Conservation (phyloP, 2,888 invertebrate genomes). For the Hetaerina titia region DNA sequence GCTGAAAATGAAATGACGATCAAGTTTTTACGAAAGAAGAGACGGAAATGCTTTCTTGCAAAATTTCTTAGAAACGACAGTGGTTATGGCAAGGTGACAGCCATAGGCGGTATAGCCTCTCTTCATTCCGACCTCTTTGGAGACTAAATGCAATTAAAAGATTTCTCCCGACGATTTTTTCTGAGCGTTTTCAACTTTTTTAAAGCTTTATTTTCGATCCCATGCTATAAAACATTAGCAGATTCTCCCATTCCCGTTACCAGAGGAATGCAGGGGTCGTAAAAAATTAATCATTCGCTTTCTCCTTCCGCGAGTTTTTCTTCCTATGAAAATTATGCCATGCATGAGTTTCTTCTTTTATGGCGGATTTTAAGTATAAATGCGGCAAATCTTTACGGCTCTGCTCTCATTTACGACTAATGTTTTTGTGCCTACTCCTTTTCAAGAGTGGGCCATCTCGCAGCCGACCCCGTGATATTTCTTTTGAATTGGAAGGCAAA, state of each 20-base stretch:
- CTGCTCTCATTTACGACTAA: background rate
- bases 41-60: too few relatives aligned
- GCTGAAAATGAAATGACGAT: too few relatives aligned
- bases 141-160: background rate
- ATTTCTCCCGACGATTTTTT: background rate
- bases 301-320: background rate
- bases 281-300: slow-evolving; percentile 12
- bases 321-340: background rate
- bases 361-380: background rate
- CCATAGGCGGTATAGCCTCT: background rate
- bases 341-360: background rate
- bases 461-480: background rate
- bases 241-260: background rate
- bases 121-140: background rate
- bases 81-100: background rate
- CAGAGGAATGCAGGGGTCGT: background rate
- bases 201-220: background rate
- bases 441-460: background rate
- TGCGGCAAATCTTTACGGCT: background rate
- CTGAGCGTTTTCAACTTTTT: background rate
- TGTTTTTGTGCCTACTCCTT: background rate
- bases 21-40: too few relatives aligned
- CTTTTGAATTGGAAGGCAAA: background rate
- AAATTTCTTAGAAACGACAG: background rate
- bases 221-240: background rate